Percentiles rank a stretch among this genome's conserved stretches.
These are phyloP conservation scores for Drepana arcuata DNA, from an alignment of 1,140 invertebrate genomes.

Conservation along the genomic window DNA sequence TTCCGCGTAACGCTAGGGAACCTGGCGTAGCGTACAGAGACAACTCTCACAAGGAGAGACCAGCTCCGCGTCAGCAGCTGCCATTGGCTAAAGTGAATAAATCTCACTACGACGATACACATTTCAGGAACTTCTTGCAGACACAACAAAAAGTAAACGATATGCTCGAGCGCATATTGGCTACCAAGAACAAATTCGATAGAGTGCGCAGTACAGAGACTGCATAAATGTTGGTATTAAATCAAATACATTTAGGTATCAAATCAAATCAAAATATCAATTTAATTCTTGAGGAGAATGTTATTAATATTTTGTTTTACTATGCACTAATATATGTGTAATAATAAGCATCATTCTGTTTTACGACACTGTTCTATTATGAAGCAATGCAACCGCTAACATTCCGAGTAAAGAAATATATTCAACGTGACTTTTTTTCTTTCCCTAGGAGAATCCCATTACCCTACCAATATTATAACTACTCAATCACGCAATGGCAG, in stretches of 20 bases:
- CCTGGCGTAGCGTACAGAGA: constrained; percentile 11
- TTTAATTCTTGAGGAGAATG: too few species aligned
- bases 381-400: too few species aligned
- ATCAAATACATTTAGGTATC: background rate
- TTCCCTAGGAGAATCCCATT: too few species aligned
- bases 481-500: too few species aligned
- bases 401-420: too few species aligned
- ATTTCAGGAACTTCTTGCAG: constrained; percentile 48
- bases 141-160: constrained; percentile 55
- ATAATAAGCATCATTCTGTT: too few species aligned
- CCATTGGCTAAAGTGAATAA: constrained; percentile 20
- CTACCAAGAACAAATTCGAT: constrained; percentile 18
- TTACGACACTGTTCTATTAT: too few species aligned
- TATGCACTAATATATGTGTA: too few species aligned
- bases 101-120: constrained; percentile 28
- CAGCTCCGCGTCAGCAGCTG: constrained; percentile 32
- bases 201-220: constrained; percentile 27
- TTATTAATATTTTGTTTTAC: too few species aligned
- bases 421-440: too few species aligned
- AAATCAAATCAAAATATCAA: too few species aligned
- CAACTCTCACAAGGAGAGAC: constrained; percentile 22
- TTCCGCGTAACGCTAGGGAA: constrained; percentile 15
- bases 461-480: too few species aligned
- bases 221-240: constrained; percentile 13
- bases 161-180: constrained; percentile 49